These are phyloP conservation scores for Andinoacara biseriatus DNA, from an alignment of 2,113 vertebrate species.

Conservation along the genomic window DNA sequence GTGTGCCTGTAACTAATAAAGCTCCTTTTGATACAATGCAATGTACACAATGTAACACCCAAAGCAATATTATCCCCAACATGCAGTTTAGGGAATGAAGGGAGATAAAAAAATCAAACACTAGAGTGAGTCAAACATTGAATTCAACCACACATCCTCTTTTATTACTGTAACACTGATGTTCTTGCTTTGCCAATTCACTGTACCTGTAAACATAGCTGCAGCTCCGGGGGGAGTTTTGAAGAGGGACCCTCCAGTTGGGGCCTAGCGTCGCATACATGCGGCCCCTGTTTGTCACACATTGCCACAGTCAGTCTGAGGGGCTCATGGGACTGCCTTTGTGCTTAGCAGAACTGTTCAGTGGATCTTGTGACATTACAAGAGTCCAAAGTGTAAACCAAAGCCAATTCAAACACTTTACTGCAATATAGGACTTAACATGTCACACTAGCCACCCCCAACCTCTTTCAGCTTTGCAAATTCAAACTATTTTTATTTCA, in stretches of 20 bases:
- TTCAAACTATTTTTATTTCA: too few species aligned
- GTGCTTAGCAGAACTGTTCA: not conserved
- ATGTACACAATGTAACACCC: not conserved
- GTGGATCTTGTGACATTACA: not conserved
- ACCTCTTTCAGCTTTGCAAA: not conserved
- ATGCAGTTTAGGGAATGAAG: not conserved
- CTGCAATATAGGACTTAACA: not conserved
- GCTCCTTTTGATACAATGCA: not conserved
- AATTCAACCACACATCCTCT: not conserved
- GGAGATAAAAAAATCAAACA: not conserved
- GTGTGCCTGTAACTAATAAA: not conserved
- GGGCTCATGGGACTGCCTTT: not conserved
- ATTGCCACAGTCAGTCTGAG: constrained; percentile 65
- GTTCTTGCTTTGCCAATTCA: not conserved
- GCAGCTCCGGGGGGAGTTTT: constrained; percentile 89
- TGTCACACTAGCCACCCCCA: not conserved
- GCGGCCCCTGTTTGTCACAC: constrained; percentile 88
- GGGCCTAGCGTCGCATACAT: constrained; percentile 95
- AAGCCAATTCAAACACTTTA: not conserved
- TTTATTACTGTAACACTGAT: not conserved
- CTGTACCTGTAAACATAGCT: constrained; percentile 93
- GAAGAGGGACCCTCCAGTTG: constrained; percentile 92
- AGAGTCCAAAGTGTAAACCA: not conserved
- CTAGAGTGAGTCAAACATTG: not conserved
- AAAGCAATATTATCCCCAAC: not conserved